These are phyloP conservation scores for Zaprionus tsacasi DNA, from an alignment of 1,140 invertebrate species.

Conservation along the genomic window DNA sequence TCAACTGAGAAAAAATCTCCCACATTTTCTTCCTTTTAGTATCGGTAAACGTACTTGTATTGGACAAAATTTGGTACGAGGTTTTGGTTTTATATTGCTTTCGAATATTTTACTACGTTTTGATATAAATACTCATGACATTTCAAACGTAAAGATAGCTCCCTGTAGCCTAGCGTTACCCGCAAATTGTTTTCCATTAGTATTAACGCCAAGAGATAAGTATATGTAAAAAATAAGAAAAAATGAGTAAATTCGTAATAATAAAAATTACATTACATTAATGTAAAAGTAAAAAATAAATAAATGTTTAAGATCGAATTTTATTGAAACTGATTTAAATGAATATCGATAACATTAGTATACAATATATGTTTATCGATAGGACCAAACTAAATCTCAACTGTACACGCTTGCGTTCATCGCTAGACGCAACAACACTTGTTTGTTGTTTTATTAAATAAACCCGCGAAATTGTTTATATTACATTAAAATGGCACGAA, in stretches of 20 bases:
- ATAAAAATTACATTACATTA: not conserved
- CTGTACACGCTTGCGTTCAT: conserved; percentile 1
- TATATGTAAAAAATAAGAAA: not conserved
- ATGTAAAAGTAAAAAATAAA: not conserved
- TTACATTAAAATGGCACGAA: conserved; percentile 45
- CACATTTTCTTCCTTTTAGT: conserved; percentile 94
- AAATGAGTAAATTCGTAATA: not conserved
- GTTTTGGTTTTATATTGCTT: conserved; percentile 90
- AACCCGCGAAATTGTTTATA: conserved; percentile 46
- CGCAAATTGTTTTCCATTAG: conserved; percentile 86
- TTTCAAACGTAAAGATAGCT: conserved; percentile 86
- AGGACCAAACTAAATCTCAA: not conserved
- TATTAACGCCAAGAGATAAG: conserved; percentile 43
- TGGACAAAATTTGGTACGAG: conserved; percentile 93
- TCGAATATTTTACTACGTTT: conserved; percentile 91
- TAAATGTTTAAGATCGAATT: not conserved
- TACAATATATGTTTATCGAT: not conserved
- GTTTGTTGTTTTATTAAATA: conserved; percentile 15
- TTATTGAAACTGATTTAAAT: not conserved
- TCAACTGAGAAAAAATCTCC: conserved; percentile 85
- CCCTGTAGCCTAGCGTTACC: conserved; percentile 89
- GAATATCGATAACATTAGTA: not conserved
- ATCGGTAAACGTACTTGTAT: conserved; percentile 95
- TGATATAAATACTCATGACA: conserved; percentile 86
- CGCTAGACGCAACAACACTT: conserved; percentile 18